A percentile compares a stretch with the other conserved stretches of the same genome.
Conservation (phyloP, 2,888 invertebrate species). For the Aleiodes leptofemur region DNA sequence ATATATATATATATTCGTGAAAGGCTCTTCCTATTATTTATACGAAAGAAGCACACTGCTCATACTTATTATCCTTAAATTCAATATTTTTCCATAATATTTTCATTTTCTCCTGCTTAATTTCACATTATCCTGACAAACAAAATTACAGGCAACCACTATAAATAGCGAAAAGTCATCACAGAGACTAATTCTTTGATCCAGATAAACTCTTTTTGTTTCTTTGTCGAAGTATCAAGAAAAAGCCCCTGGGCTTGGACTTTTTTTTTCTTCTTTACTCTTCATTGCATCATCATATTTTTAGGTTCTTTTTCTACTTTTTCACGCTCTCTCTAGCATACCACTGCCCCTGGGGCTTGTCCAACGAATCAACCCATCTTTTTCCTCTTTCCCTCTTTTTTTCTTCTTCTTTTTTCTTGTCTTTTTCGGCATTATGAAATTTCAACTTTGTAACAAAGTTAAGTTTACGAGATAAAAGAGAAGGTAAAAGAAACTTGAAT, state of each 20-base stretch:
- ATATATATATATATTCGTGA: slow-evolving; percentile 5
- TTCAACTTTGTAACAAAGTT: slow-evolving; percentile 15
- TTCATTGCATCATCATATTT: slow-evolving; percentile 24
- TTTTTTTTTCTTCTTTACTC: background rate
- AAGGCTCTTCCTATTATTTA: slow-evolving; percentile 2
- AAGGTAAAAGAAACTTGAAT: slow-evolving; percentile 15
- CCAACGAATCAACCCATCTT: background rate
- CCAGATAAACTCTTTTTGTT: slow-evolving; percentile 11
- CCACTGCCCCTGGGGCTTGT: slow-evolving; percentile 14
- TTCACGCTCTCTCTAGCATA: background rate
- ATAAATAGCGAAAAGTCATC: slow-evolving; percentile 33
- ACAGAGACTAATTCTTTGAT: slow-evolving; percentile 22
- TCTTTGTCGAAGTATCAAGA: slow-evolving; percentile 13
- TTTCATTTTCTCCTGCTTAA: slow-evolving; percentile 15
- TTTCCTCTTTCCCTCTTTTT: too few relatives aligned
- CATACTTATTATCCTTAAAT: slow-evolving; percentile 10
- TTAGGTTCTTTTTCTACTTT: background rate
- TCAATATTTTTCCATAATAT: background rate
- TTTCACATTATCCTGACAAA: slow-evolving; percentile 20
- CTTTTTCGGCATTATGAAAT: slow-evolving; percentile 29
- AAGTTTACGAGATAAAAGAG: background rate
- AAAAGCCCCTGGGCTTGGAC: slow-evolving; percentile 7
- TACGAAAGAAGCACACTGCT: background rate
- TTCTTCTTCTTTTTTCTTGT: too few relatives aligned
- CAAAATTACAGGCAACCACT: slow-evolving; percentile 5